Evolutionary conservation across 2,113 vertebrate species (phyloP).

Genomic region (Diadophis punctatus): DNA sequence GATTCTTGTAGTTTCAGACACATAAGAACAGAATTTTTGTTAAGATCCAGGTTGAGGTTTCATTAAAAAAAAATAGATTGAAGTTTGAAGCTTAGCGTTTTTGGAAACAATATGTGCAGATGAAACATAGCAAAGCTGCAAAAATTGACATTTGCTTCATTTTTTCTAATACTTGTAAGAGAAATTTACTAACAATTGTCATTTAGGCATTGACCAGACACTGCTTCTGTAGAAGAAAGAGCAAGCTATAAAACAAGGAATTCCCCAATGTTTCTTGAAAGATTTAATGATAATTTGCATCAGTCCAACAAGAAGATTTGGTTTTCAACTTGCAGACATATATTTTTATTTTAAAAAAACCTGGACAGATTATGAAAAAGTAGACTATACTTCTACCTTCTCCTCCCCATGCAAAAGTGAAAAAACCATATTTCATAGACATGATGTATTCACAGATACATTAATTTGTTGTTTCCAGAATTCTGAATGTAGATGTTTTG

Average conservation of each 20-base stretch:
- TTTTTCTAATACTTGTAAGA: background rate
- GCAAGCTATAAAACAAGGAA: background rate
- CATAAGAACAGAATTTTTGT: background rate
- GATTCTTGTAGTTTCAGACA: background rate
- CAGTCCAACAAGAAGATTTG: background rate
- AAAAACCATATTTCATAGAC: background rate
- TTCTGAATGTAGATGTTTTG: background rate
- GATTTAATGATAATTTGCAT: background rate
- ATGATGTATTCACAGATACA: background rate
- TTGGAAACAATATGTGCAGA: background rate
- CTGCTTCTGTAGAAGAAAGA: background rate
- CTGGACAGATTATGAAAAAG: background rate
- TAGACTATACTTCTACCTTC: background rate
- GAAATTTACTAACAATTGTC: background rate
- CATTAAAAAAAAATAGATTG: background rate
- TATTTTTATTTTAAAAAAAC: background rate
- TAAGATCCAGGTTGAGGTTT: background rate
- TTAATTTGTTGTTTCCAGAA: background rate
- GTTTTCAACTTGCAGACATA: background rate
- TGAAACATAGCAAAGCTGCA: background rate
- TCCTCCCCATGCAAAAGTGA: background rate
- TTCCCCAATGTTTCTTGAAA: background rate
- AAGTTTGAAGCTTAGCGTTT: background rate
- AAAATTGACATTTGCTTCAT: background rate
- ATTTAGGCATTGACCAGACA: background rate